phyloP scores from a whole-genome alignment of 2,113 vertebrate genomes.

The Gila orcuttii region DNA sequence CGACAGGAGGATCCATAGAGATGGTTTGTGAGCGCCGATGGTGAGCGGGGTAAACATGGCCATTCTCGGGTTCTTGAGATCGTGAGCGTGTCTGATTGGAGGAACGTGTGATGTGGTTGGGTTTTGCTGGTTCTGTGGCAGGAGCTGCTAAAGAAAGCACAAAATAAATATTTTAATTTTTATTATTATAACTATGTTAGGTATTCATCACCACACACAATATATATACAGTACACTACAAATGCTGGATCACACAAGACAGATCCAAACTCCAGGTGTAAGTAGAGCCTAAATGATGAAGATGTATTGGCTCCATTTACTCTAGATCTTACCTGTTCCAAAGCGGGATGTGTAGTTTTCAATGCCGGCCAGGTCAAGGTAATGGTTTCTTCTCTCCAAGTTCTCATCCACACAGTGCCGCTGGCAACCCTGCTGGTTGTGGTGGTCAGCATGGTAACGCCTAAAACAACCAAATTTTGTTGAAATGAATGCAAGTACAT shows the following conservation, averaged over 20 bases:
- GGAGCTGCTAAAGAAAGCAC: slow-evolving; percentile 58
- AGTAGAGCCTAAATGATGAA: not conserved
- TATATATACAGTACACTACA: no score
- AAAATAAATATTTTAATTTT: slow-evolving; percentile 6
- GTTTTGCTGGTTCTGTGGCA: slow-evolving; percentile 75
- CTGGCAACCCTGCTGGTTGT: slow-evolving; percentile 86
- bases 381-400: slow-evolving; percentile 99
- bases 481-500: not conserved
- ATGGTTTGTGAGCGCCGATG: slow-evolving; percentile 84
- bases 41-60: slow-evolving; percentile 78
- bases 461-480: slow-evolving; percentile 74
- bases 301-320: not conserved
- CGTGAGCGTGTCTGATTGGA: slow-evolving; percentile 89
- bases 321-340: slow-evolving; percentile 81
- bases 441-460: slow-evolving; percentile 90
- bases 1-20: slow-evolving; percentile 73
- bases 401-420: slow-evolving; percentile 96
- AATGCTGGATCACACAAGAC: not conserved
- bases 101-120: slow-evolving; percentile 77
- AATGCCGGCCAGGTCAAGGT: slow-evolving; percentile 97
- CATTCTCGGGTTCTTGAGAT: slow-evolving; percentile 92
- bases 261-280: not conserved
- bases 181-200: not conserved
- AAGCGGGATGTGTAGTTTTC: slow-evolving; percentile 98
- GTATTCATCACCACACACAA: no score